Percentiles rank a stretch among this genome's conserved stretches.
phyloP scores from a whole-genome alignment of 2,888 invertebrate species.

The Papilio gigon region DNA sequence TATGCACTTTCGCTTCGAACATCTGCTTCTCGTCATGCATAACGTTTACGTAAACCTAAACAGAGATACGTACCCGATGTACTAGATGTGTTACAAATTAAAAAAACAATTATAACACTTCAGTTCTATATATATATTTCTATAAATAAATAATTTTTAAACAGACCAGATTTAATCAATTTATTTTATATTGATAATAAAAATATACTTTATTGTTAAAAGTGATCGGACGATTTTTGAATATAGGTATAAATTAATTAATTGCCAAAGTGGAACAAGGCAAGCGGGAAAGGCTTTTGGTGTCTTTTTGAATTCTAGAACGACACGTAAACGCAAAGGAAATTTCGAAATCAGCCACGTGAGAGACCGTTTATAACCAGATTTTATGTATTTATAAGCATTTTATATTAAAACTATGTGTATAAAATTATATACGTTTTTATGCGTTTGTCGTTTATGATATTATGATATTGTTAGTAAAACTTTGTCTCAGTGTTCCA shows the following conservation, averaged over 20 bases:
- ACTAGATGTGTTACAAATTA: not conserved
- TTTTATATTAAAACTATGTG: not conserved
- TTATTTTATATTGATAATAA: not conserved
- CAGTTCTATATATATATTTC: too few species aligned
- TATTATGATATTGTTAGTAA: too few species aligned
- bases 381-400: not conserved
- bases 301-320: conserved; percentile 25
- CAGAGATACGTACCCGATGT: not conserved
- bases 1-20: conserved; percentile 36
- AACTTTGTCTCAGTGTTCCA: too few species aligned
- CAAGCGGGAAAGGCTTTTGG: conserved; percentile 1
- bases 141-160: not conserved
- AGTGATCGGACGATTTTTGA: not conserved
- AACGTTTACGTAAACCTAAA: conserved; percentile 27
- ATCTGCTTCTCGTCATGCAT: conserved; percentile 30
- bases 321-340: conserved; percentile 6
- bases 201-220: not conserved
- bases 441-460: not conserved
- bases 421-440: not conserved
- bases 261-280: conserved; percentile 10
- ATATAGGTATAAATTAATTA: not conserved
- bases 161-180: not conserved
- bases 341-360: conserved; percentile 25
- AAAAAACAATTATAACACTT: not conserved
- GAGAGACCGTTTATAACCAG: not conserved